Evolutionary conservation across 2,113 vertebrate genomes (phyloP), one percentile per base, ranked within the genome.

Genomic region (Murina feae): DNA sequence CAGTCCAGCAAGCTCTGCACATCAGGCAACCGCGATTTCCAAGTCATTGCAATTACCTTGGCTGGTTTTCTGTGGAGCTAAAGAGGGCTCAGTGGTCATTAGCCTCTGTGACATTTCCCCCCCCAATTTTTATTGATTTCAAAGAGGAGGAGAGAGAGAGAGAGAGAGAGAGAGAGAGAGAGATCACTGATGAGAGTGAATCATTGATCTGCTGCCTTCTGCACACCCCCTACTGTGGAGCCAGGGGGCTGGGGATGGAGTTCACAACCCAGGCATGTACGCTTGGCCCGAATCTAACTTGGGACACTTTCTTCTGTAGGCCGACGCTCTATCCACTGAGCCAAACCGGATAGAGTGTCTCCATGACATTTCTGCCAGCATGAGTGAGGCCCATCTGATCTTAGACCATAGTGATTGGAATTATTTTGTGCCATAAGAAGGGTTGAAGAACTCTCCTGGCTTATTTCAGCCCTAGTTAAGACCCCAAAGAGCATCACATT

Each of bases 341-440:
- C 44, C 44, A 44, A 44, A 44, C 44, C 44, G 44, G 44, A 9
- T 44, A 44, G 44, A 10, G 10, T 10, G 11, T 85, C 72, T 72
- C 75, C 39, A 32, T 87, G 89, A 88, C 87, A 74, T 58, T 96
- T 94, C 71, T 55, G 87, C 80, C 90, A 85, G 42, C 80, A 74
- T 93, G 94, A 90, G 88, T 58, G 89, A 93, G 91, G 42, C n/a
- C 51, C 66, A 23, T 87, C 68, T 78, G 87, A 91, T 4, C 58
- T 75, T 71, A 63, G 75, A 60, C 9, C 86, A 32, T 86, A 76
- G 49, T 44, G 71, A 76, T 8, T 10, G 37, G 44, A 72, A 49
- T 84, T 42, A 83, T 58, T 92, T 66, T 60, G 55, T n/a, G 39
- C 71, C 37, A n/a, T 68, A 7, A 69, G 47, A 85, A 80, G 30